Percentiles rank a stretch among this genome's conserved stretches.
Evolutionary conservation across 2,113 vertebrate genomes (phyloP).

Genomic region (Pangasianodon hypophthalmus): DNA sequence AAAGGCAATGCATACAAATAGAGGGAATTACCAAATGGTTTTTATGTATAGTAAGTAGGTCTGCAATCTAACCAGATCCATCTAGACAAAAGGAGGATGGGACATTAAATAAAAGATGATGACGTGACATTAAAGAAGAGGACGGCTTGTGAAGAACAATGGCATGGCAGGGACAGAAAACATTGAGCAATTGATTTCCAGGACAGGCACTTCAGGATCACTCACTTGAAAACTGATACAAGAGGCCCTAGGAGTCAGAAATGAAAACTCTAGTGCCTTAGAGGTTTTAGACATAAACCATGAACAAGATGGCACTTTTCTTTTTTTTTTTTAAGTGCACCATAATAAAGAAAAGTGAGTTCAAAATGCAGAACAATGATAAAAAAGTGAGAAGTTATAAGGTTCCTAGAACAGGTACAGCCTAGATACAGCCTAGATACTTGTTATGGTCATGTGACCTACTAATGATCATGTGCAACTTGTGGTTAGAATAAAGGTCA

Average conservation of each 20-base stretch:
- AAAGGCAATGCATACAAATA: background rate
- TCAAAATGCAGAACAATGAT: background rate
- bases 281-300: background rate
- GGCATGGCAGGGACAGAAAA: background rate
- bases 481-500: background rate
- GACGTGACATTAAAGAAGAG: background rate
- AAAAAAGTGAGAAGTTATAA: background rate
- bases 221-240: background rate
- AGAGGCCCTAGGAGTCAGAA: background rate
- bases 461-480: background rate
- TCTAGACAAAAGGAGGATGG: no score
- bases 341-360: background rate
- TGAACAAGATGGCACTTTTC: background rate
- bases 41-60: background rate
- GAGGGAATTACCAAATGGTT: no score
- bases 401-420: background rate
- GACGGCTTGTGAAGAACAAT: background rate
- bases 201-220: background rate
- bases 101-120: background rate
- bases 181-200: slow-evolving; percentile 12
- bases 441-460: background rate
- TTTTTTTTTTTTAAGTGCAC: background rate
- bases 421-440: background rate
- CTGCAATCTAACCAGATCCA: background rate
- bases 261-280: background rate